Evolutionary conservation across 1,140 invertebrate genomes (phyloP).

Genomic region (Bombus sibiricus): DNA sequence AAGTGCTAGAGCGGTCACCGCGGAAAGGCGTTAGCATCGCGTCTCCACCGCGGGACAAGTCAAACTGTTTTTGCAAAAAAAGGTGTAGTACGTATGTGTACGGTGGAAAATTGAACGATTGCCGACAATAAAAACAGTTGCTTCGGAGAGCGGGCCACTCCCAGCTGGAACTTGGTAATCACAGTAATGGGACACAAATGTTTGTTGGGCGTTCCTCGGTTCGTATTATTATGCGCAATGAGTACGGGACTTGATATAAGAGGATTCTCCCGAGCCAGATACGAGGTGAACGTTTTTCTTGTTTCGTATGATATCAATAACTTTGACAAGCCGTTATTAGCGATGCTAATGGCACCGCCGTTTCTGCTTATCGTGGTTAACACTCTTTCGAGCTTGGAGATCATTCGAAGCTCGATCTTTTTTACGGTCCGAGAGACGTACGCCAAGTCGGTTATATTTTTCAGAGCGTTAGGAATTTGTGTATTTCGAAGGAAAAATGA

Average conservation of each 20-base stretch:
- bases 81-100: not conserved
- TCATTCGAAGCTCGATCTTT: not conserved
- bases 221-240: conserved; percentile 56
- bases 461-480: not conserved
- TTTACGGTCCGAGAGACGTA: not conserved
- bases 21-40: not conserved
- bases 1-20: no score
- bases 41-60: not conserved
- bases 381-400: not conserved
- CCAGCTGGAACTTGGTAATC: conserved; percentile 36
- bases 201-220: conserved; percentile 44
- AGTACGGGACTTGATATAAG: conserved; percentile 28
- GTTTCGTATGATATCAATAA: conserved; percentile 43
- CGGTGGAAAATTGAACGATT: conserved; percentile 52
- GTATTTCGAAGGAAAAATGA: not conserved
- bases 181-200: conserved; percentile 50
- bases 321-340: conserved; percentile 3
- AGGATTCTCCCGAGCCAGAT: conserved; percentile 6
- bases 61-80: conserved; percentile 6
- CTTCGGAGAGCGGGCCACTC: conserved; percentile 37
- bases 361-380: not conserved
- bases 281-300: not conserved
- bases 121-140: conserved; percentile 54
- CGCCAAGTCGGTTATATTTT: not conserved
- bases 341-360: conserved; percentile 18